Percentiles rank a stretch among this genome's conserved stretches.
phyloP scores from a whole-genome alignment of 2,797 vertebrate species.

The Scyliorhinus canicula region DNA sequence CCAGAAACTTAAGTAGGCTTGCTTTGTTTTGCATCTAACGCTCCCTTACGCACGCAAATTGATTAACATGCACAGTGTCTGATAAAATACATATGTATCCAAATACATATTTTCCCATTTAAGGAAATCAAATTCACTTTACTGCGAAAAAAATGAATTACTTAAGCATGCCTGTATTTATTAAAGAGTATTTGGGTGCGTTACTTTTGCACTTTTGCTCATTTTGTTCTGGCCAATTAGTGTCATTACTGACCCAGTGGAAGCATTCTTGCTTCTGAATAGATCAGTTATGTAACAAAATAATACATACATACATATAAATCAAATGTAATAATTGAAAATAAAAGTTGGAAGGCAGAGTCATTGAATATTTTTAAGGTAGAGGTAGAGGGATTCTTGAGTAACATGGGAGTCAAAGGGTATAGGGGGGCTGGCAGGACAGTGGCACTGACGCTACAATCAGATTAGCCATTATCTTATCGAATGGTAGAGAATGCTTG shows the following conservation, averaged over 20 bases:
- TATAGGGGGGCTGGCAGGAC: too few relatives aligned
- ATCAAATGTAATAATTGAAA: too few relatives aligned
- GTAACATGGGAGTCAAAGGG: too few relatives aligned
- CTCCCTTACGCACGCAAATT: neutral
- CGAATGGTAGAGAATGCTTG: too few relatives aligned
- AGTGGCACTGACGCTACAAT: too few relatives aligned
- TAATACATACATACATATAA: too few relatives aligned
- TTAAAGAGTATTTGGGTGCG: neutral
- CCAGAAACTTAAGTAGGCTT: conserved; percentile 4
- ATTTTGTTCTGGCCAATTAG: neutral
- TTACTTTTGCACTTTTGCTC: neutral
- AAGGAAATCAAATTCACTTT: conserved; percentile 21
- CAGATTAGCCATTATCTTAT: too few relatives aligned
- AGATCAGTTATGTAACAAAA: too few relatives aligned
- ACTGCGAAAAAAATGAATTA: neutral
- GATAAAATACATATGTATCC: neutral
- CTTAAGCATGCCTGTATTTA: neutral
- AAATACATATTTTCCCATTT: conserved; percentile 24
- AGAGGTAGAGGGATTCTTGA: too few relatives aligned
- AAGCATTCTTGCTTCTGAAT: neutral
- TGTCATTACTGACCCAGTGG: neutral
- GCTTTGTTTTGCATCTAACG: conserved; percentile 14
- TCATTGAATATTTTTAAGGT: too few relatives aligned
- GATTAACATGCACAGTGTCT: neutral
- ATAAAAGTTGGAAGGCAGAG: too few relatives aligned